A percentile compares a stretch with the other conserved stretches of the same genome.
These are phyloP conservation scores for Malurus melanocephalus DNA, from an alignment of 2,113 vertebrate species.

Conservation along the genomic window DNA sequence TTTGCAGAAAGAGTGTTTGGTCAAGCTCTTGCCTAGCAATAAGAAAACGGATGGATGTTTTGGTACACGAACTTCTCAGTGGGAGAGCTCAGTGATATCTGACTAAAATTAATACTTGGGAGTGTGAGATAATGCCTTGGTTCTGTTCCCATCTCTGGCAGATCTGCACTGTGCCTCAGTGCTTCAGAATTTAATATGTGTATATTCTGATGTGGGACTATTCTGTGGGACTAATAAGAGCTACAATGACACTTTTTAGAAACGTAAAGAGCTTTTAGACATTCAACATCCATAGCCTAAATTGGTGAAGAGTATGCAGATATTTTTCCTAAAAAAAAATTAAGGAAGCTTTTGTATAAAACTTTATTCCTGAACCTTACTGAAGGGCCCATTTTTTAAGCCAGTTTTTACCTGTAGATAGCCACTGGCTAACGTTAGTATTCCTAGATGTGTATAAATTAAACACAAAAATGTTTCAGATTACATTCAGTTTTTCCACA, in stretches of 20 bases:
- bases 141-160: not conserved
- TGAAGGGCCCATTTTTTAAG: not conserved
- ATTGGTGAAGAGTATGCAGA: not conserved
- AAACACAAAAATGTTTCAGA: not conserved
- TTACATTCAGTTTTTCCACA: not conserved
- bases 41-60: slow-evolving; percentile 16
- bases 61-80: not conserved
- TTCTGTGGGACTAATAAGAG: not conserved
- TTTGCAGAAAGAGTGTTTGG: slow-evolving; percentile 25
- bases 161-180: not conserved
- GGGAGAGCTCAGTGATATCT: not conserved
- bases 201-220: not conserved
- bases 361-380: not conserved
- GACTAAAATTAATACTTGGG: not conserved
- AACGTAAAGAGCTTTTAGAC: not conserved
- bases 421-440: not conserved
- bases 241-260: not conserved
- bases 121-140: not conserved
- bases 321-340: not conserved
- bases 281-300: not conserved
- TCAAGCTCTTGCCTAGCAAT: slow-evolving; percentile 27
- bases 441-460: not conserved
- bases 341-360: not conserved
- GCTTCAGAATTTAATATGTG: not conserved
- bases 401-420: not conserved